Percentiles rank a stretch among this genome's conserved stretches.
phyloP scores from a whole-genome alignment of 2,888 invertebrate species.

The Andrena trimmerana region DNA sequence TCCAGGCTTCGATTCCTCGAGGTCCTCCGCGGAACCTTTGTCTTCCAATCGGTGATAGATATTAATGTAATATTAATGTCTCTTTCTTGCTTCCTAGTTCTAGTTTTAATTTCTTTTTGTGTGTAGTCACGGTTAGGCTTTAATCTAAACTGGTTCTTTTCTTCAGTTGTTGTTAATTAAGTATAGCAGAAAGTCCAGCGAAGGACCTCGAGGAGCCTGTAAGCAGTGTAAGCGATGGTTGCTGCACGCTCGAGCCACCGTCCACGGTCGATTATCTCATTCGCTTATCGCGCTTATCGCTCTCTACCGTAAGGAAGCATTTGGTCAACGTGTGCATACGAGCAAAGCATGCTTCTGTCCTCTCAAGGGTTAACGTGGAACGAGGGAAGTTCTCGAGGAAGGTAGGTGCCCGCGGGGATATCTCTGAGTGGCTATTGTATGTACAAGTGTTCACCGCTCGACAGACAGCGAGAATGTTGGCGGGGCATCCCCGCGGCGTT shows the following conservation, averaged over 20 bases:
- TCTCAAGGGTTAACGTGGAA: neutral
- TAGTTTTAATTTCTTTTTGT: no score
- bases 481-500: neutral
- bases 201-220: neutral
- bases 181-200: no score
- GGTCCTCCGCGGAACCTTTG: no score
- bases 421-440: slow-evolving; percentile 5
- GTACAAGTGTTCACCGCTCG: slow-evolving; percentile 23
- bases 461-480: neutral
- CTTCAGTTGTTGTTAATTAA: no score
- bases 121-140: no score
- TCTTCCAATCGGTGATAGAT: no score
- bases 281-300: no score
- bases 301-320: slow-evolving; percentile 43
- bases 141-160: no score
- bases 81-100: no score
- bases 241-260: slow-evolving; percentile 23
- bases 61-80: no score
- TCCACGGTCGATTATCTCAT: neutral
- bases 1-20: neutral
- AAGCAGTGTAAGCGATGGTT: neutral
- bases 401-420: slow-evolving; percentile 22
- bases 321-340: slow-evolving; percentile 42
- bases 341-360: slow-evolving; percentile 23
- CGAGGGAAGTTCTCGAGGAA: slow-evolving; percentile 45